Evolutionary conservation across 2,113 vertebrate species (phyloP).

Genomic region (Aviceda subcristata): DNA sequence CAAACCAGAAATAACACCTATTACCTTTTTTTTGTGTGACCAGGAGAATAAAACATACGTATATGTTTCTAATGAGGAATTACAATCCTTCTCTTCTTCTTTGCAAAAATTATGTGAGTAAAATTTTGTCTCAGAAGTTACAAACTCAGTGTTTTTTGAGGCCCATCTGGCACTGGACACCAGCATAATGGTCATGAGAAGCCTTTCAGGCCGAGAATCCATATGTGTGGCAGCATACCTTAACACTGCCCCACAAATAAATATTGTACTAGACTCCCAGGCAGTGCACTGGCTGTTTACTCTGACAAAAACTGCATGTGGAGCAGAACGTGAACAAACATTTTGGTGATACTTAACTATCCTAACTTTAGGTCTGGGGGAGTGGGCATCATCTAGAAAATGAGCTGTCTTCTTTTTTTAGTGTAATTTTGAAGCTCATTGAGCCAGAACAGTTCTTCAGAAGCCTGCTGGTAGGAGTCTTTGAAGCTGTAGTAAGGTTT

Average conservation of each 20-base stretch:
- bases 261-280: neutral
- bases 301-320: neutral
- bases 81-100: neutral
- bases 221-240: neutral
- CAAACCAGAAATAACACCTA: neutral
- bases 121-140: neutral
- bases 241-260: neutral
- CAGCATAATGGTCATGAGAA: neutral
- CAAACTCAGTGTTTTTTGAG: neutral
- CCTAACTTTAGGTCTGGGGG: neutral
- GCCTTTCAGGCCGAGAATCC: neutral
- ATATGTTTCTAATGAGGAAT: neutral
- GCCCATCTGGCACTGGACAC: neutral
- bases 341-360: neutral
- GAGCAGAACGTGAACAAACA: neutral
- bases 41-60: neutral
- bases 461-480: neutral
- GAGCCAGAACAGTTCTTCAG: neutral
- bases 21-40: neutral
- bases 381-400: neutral
- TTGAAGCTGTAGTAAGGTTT: neutral
- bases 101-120: neutral
- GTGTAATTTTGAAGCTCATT: neutral
- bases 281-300: neutral
- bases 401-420: neutral